Percentiles rank a stretch among this genome's conserved stretches.
Conservation (phyloP, 1,140 invertebrate genomes). For the Anagrus nilaparvatae region DNA sequence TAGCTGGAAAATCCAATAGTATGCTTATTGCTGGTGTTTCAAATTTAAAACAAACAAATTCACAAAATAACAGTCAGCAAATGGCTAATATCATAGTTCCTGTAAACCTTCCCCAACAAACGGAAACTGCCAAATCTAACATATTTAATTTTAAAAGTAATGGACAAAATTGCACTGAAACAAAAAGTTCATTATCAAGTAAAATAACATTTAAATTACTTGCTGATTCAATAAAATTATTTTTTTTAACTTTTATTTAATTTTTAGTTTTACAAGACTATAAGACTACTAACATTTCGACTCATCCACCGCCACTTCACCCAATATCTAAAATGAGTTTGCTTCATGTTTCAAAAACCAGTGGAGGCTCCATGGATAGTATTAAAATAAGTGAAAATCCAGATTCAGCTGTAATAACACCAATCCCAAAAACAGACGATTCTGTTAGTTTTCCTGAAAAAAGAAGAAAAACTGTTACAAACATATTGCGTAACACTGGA, state of each 20-base stretch:
- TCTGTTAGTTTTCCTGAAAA: conserved; percentile 31
- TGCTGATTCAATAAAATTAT: no score
- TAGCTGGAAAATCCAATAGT: no score
- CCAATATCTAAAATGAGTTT: conserved; percentile 39
- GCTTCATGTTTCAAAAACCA: conserved; percentile 26
- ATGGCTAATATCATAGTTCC: conserved; percentile 43
- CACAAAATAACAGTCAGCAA: conserved; percentile 34
- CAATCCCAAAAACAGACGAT: conserved; percentile 38
- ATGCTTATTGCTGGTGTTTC: conserved; percentile 40
- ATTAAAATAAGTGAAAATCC: conserved; percentile 41
- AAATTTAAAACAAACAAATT: conserved; percentile 35
- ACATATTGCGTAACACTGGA: conserved; percentile 30
- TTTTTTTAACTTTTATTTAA: conserved; percentile 3
- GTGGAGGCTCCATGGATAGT: conserved; percentile 30
- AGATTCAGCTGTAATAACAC: conserved; percentile 38
- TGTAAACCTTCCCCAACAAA: conserved; percentile 36
- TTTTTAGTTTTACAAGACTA: conserved; percentile 37
- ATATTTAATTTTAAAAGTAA: no score
- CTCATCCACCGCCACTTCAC: conserved; percentile 38
- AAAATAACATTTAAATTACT: conserved; percentile 12
- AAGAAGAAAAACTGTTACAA: conserved; percentile 36
- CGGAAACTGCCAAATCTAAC: conserved; percentile 21
- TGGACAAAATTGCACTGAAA: conserved; percentile 40
- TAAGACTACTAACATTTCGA: conserved; percentile 32
- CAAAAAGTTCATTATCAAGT: conserved; percentile 43